Evolutionary conservation across 2,888 invertebrate genomes (phyloP).

Genomic region (Dryobota labecula): DNA sequence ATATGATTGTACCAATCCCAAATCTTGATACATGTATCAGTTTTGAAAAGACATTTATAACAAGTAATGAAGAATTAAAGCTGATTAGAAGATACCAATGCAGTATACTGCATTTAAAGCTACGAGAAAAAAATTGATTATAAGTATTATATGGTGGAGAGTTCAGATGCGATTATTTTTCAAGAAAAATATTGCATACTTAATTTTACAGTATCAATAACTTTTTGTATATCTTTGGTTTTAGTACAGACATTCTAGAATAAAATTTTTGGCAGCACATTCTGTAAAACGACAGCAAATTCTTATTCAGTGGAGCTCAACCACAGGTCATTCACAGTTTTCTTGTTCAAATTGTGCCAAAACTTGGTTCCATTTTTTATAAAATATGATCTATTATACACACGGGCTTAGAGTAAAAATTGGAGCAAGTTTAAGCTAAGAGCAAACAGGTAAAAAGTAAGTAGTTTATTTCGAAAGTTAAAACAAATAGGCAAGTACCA

Average conservation of each 20-base stretch:
- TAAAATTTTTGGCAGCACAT: conserved; percentile 34
- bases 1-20: conserved; percentile 74
- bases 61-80: conserved; percentile 59
- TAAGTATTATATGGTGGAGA: background rate
- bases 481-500: background rate
- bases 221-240: background rate
- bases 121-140: background rate
- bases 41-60: conserved; percentile 76
- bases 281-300: conserved; percentile 37
- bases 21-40: conserved; percentile 69
- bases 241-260: conserved; percentile 21
- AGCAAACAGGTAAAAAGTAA: background rate
- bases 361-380: conserved; percentile 66
- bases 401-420: conserved; percentile 46
- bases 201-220: background rate
- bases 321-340: conserved; percentile 33
- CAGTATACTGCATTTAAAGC: background rate
- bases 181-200: background rate
- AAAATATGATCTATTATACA: conserved; percentile 68
- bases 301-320: conserved; percentile 35
- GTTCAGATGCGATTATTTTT: background rate
- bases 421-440: conserved; percentile 6
- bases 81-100: background rate
- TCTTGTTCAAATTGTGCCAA: conserved; percentile 56
- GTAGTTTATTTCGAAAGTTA: background rate